Percentiles rank a stretch among this genome's conserved stretches.
Conservation (phyloP, 2,113 vertebrate species). For the Zingel zingel region DNA sequence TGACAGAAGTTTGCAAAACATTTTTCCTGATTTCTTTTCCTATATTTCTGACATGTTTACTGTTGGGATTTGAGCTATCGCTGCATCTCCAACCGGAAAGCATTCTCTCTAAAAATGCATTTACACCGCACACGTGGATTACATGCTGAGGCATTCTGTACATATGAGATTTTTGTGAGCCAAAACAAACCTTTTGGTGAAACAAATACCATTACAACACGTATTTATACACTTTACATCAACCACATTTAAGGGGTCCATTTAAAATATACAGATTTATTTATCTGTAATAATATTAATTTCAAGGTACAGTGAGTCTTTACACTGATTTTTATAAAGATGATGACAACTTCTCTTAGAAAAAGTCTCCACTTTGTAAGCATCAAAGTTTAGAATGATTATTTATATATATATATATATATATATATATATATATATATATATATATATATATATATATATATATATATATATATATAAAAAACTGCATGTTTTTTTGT, state of each 20-base stretch:
- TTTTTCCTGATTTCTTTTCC: neutral
- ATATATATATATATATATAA: neutral
- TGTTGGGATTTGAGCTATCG: neutral
- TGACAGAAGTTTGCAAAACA: neutral
- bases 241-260: conserved; percentile 30
- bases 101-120: neutral
- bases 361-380: conserved; percentile 5
- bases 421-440: neutral
- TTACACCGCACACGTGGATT: neutral
- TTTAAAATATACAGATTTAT: conserved; percentile 33
- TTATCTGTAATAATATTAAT: neutral
- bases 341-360: neutral
- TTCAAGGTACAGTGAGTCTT: conserved; percentile 30
- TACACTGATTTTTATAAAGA: neutral
- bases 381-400: neutral
- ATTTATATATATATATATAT: neutral
- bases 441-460: neutral
- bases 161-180: neutral
- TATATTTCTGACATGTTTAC: neutral
- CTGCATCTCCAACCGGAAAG: neutral
- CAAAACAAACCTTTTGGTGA: conserved; percentile 5
- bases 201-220: conserved; percentile 25
- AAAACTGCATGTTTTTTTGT: neutral
- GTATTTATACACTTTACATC: conserved; percentile 29
- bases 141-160: conserved; percentile 1